Evolutionary conservation across 2,888 invertebrate genomes (phyloP).

Genomic region (Junonia oenone): DNA sequence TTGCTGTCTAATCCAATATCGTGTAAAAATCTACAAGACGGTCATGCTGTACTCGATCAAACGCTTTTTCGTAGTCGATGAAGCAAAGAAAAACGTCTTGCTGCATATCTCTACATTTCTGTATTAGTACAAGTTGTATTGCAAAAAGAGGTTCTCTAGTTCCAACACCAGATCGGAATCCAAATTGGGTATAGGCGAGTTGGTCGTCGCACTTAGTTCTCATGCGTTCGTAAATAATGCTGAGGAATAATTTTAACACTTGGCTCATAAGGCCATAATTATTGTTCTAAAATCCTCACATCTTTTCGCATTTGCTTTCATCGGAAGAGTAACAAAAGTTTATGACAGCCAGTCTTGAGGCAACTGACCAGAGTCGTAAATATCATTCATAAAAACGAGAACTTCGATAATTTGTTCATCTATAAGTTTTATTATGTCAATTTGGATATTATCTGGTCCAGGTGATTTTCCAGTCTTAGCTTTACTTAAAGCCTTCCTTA

Average conservation of each 20-base stretch:
- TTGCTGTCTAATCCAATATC: slow-evolving; percentile 19
- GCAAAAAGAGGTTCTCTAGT: slow-evolving; percentile 26
- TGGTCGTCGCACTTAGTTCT: slow-evolving; percentile 15
- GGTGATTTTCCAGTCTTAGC: slow-evolving; percentile 18
- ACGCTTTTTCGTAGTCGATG: slow-evolving; percentile 23
- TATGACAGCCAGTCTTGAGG: slow-evolving; percentile 18
- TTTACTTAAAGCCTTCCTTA: slow-evolving; percentile 11
- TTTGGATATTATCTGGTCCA: slow-evolving; percentile 9
- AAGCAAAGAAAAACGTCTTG: slow-evolving; percentile 24
- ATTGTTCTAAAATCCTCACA: slow-evolving; percentile 23
- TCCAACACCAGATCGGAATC: slow-evolving; percentile 20
- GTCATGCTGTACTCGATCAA: slow-evolving; percentile 13
- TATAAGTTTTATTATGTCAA: slow-evolving; percentile 19
- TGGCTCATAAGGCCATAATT: slow-evolving; percentile 25
- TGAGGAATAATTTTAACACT: slow-evolving; percentile 18
- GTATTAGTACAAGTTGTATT: slow-evolving; percentile 20
- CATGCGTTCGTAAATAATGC: slow-evolving; percentile 16
- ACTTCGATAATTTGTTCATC: slow-evolving; percentile 6
- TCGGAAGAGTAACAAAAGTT: slow-evolving; percentile 20
- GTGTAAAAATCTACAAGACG: slow-evolving; percentile 1
- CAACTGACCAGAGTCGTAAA: slow-evolving; percentile 13
- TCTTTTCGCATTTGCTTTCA: slow-evolving; percentile 18
- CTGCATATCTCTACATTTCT: slow-evolving; percentile 27
- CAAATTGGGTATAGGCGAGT: slow-evolving; percentile 22
- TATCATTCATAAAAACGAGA: slow-evolving; percentile 1